phyloP scores from a whole-genome alignment of 1,140 invertebrate species.

The Meloidogyne hapla region DNA sequence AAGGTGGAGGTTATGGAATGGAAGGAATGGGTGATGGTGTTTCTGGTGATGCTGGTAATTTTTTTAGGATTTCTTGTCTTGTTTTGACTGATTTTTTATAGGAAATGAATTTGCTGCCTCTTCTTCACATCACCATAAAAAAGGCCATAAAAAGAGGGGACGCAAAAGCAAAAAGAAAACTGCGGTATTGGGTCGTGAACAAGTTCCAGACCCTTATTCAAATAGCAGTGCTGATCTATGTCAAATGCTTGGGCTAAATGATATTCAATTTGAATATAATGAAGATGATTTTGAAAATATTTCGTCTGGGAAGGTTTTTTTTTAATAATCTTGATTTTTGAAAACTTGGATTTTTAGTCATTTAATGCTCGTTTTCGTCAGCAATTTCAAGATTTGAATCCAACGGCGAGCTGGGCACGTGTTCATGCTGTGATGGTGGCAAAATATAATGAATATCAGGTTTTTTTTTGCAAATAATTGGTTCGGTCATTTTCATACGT shows the following conservation, averaged over 20 bases:
- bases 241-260: slow-evolving; percentile 26
- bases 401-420: slow-evolving; percentile 37
- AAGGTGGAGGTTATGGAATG: background rate
- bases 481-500: too few relatives aligned
- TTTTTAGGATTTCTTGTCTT: background rate
- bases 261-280: slow-evolving; percentile 46
- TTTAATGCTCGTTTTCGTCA: slow-evolving; percentile 41
- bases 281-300: slow-evolving; percentile 45
- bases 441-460: slow-evolving; percentile 46
- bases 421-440: slow-evolving; percentile 39
- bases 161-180: slow-evolving; percentile 17
- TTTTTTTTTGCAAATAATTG: background rate
- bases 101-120: background rate
- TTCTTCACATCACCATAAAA: slow-evolving; percentile 8
- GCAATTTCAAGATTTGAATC: slow-evolving; percentile 42
- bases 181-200: slow-evolving; percentile 5
- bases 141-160: slow-evolving; percentile 29
- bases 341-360: slow-evolving; percentile 27
- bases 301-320: slow-evolving; percentile 45
- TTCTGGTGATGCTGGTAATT: background rate
- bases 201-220: slow-evolving; percentile 32
- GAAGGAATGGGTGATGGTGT: background rate
- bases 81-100: background rate
- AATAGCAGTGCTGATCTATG: slow-evolving; percentile 38
- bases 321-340: background rate